Conservation (phyloP, 2,888 invertebrate genomes). For the Tromatobia lineatoria region DNA sequence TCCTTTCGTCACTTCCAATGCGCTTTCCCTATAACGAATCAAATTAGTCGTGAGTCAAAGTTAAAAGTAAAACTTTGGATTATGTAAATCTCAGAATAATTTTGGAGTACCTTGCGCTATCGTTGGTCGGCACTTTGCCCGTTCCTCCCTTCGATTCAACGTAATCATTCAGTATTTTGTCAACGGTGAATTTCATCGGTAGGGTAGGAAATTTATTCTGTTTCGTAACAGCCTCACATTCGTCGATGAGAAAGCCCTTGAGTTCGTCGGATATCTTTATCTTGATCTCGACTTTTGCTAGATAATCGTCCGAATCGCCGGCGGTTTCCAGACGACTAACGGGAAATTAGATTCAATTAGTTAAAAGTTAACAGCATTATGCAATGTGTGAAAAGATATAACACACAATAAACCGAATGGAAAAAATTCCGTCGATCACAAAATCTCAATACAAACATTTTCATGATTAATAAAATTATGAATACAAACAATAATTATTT, state of each 20-base stretch:
- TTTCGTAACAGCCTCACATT: slow-evolving; percentile 96
- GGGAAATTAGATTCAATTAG: slow-evolving; percentile 11
- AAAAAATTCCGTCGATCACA: background rate
- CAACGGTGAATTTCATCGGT: slow-evolving; percentile 94
- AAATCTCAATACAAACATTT: background rate
- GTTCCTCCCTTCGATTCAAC: slow-evolving; percentile 91
- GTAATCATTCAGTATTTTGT: slow-evolving; percentile 95
- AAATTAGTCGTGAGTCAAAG: background rate
- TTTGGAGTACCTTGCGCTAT: slow-evolving; percentile 87
- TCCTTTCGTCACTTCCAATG: slow-evolving; percentile 87
- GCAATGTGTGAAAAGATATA: background rate
- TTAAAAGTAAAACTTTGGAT: slow-evolving; percentile 17
- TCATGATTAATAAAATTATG: background rate
- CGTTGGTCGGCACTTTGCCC: slow-evolving; percentile 89
- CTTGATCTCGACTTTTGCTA: slow-evolving; percentile 89
- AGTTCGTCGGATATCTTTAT: slow-evolving; percentile 97
- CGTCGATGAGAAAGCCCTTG: slow-evolving; percentile 97
- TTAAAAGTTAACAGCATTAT: background rate
- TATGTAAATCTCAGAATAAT: slow-evolving; percentile 23
- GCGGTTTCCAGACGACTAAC: slow-evolving; percentile 79
- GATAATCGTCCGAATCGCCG: slow-evolving; percentile 80
- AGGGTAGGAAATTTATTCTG: slow-evolving; percentile 94
- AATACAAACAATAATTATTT: no score
- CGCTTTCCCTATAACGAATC: slow-evolving; percentile 77
- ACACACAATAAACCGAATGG: background rate